phyloP scores from a whole-genome alignment of 2,113 vertebrate species.

The Otis tarda region DNA sequence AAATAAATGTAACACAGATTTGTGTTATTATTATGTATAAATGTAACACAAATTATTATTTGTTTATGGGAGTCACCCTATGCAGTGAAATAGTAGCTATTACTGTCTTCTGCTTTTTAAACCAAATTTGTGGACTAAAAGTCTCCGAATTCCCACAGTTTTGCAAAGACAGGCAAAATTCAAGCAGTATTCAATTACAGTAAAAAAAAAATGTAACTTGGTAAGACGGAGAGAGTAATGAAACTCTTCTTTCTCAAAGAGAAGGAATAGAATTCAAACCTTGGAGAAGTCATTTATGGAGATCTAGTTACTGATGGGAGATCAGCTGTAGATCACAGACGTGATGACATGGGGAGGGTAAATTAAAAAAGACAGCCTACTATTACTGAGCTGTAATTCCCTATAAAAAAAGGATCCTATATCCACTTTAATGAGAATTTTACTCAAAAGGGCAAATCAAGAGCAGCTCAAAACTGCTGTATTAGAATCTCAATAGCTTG shows the following conservation, averaged over 20 bases:
- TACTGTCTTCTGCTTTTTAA: background rate
- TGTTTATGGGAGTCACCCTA: background rate
- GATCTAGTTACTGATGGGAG: background rate
- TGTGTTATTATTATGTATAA: background rate
- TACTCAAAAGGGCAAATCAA: background rate
- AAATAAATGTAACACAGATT: background rate
- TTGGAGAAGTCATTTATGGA: background rate
- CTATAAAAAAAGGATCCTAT: background rate
- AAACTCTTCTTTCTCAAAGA: background rate
- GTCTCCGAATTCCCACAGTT: background rate
- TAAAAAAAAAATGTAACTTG: background rate
- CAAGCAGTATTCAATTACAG: background rate
- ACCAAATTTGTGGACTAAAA: background rate
- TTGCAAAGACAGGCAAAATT: background rate
- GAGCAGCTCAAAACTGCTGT: background rate
- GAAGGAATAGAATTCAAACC: background rate
- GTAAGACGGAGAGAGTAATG: background rate
- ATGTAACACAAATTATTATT: background rate
- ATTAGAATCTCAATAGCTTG: background rate
- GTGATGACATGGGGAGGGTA: background rate
- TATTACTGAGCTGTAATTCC: background rate
- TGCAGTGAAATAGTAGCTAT: background rate
- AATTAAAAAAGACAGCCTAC: background rate
- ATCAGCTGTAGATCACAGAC: background rate
- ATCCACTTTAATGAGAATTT: background rate